Evolutionary conservation across 2,797 vertebrate species (phyloP), one percentile per base, ranked within the genome.

Genomic region (Pterois miles): DNA sequence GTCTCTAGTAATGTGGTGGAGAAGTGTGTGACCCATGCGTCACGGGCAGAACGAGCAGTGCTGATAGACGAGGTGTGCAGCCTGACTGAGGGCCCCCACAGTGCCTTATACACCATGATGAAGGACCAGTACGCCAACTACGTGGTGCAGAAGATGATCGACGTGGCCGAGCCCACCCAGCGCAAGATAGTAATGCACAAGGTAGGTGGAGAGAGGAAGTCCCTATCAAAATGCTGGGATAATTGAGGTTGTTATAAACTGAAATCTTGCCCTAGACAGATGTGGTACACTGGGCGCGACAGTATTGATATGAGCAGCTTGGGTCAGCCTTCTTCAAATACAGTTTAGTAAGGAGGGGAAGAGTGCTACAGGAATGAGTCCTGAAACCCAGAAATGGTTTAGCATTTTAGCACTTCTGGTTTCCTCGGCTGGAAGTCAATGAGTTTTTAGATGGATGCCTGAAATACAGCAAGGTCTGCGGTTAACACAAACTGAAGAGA

Each of bases 41-140:
- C 98, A 43, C 97, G 98, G 71, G 96, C 98, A 1, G 98, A 99
- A 84, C 96, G 98, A 74, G 98, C 97, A 18, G 93, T 99, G 88
- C 96, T 99, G 88, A 99, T 99, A 59, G 98, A 99, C 36, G 98
- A 99, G 91, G 97, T 99, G 85, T 99, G 98, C 95, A 99, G 97
- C 94, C 97, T 98, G 97, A 99, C 97, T 2, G 98, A 99, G 78
- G 98, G 98, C 94, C 98, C 98, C 92, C 98, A 99, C 95, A 99
- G 98, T 97, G 98, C 98, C 97, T 98, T 99, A 97, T 99, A 99
- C 96, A 99, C 98, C 95, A 99, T 99, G 98, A 99, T 99, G 98
- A 99, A 99, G 96, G 98, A 99, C 95, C 98, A 99, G 93, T 99
- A 99, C 31, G 98, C 98, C 95, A 99, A 99, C 93, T 99, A 99